Evolutionary conservation across 2,888 invertebrate genomes (phyloP).

Genomic region (Lepidocyrtoides sp.): DNA sequence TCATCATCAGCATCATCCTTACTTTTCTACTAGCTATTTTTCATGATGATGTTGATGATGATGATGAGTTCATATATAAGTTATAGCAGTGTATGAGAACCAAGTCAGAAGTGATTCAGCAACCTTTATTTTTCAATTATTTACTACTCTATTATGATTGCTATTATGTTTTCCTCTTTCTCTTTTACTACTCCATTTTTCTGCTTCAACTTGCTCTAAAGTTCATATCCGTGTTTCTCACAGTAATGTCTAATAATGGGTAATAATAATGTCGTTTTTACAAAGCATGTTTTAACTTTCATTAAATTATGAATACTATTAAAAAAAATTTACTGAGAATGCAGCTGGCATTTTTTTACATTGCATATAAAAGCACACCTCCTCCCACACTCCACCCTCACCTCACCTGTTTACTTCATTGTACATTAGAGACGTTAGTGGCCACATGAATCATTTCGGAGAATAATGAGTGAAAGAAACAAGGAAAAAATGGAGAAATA

Average conservation of each 20-base stretch:
- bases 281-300: not conserved
- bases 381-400: conserved; percentile 24
- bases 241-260: conserved; percentile 8
- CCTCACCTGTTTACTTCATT: conserved; percentile 29
- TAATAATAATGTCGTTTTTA: not conserved
- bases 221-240: conserved; percentile 57
- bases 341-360: not conserved
- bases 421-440: not conserved
- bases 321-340: not conserved
- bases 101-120: not conserved
- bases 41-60: too few species aligned
- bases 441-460: not conserved
- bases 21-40: too few species aligned
- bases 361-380: not conserved
- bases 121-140: conserved; percentile 50
- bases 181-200: conserved; percentile 53
- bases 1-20: not conserved
- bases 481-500: not conserved
- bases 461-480: not conserved
- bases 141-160: not conserved
- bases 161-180: conserved; percentile 26
- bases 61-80: not conserved
- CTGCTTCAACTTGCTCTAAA: conserved; percentile 41
- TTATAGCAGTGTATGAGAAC: not conserved
- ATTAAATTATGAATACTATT: not conserved